Conservation (phyloP, 2,888 invertebrate species). For the Heliconius sara region DNA sequence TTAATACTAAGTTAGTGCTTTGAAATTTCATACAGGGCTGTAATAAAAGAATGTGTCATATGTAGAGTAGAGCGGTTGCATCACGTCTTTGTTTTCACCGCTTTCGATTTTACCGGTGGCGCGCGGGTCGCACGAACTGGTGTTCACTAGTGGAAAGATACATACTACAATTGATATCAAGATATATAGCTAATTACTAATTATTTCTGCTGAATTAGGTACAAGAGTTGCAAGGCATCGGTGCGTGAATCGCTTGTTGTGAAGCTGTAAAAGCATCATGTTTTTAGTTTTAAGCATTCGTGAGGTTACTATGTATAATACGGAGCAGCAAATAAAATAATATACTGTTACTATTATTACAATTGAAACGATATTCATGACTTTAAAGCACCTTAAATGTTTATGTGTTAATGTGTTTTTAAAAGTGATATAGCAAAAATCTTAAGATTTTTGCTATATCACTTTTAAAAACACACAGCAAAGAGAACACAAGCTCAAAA, state of each 20-base stretch:
- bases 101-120: conserved; percentile 71
- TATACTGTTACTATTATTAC: too few relatives aligned
- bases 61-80: conserved; percentile 61
- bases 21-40: conserved; percentile 2
- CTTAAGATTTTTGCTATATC: too few relatives aligned
- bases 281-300: not conserved
- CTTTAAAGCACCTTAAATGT: too few relatives aligned
- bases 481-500: too few relatives aligned
- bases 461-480: too few relatives aligned
- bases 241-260: not conserved
- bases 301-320: not conserved
- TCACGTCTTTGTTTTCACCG: conserved; percentile 69
- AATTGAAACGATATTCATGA: too few relatives aligned
- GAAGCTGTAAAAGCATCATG: not conserved
- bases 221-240: conserved; percentile 3
- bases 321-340: too few relatives aligned
- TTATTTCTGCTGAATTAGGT: conserved; percentile 35
- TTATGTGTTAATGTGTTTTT: too few relatives aligned
- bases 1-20: not conserved
- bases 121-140: conserved; percentile 53
- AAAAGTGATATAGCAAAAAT: too few relatives aligned
- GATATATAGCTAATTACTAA: conserved; percentile 38
- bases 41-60: conserved; percentile 42
- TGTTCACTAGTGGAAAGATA: conserved; percentile 44
- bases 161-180: conserved; percentile 29